Evolutionary conservation across 2,113 vertebrate species (phyloP).

Genomic region (Andinoacara biseriatus): DNA sequence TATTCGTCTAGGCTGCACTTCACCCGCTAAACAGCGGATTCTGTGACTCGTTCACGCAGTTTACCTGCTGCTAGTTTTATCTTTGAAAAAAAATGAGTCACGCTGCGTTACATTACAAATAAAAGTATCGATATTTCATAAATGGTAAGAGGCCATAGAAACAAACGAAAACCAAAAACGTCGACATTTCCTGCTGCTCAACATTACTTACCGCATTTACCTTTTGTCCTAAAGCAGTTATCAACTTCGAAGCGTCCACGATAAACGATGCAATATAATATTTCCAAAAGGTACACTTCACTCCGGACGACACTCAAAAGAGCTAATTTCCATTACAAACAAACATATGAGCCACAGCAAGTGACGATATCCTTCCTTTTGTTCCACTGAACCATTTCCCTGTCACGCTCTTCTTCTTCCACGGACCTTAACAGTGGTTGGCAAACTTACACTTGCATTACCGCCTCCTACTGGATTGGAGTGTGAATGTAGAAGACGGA

Average conservation of each 20-base stretch:
- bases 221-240: neutral
- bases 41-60: neutral
- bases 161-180: neutral
- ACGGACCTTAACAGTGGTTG: neutral
- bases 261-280: neutral
- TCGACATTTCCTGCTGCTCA: neutral
- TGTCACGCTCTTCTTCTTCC: neutral
- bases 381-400: too few species aligned
- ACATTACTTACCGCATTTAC: neutral
- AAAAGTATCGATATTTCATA: neutral
- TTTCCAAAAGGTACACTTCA: too few species aligned
- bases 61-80: neutral
- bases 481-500: neutral
- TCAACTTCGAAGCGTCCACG: neutral
- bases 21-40: neutral
- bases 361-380: neutral
- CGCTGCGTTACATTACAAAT: neutral
- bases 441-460: neutral
- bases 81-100: neutral
- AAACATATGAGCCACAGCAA: neutral
- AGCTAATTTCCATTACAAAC: neutral
- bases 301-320: too few species aligned
- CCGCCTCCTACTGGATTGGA: neutral
- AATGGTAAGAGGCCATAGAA: neutral
- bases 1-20: neutral